Conservation (phyloP, 2,113 vertebrate species). For the Hippocampus guttulatus region DNA sequence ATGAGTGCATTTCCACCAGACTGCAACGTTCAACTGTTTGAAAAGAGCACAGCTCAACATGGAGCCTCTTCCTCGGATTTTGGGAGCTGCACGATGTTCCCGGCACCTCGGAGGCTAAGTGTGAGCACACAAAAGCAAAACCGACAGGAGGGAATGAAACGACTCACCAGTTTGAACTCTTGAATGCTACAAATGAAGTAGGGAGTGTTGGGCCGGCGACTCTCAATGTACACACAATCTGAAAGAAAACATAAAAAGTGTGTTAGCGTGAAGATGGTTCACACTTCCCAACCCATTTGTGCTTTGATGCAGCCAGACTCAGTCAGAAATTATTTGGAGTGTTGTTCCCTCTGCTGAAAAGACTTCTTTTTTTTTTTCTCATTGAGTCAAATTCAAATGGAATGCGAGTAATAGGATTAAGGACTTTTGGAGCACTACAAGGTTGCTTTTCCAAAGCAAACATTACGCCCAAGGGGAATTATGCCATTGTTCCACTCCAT, state of each 20-base stretch:
- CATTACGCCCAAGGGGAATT: constrained; percentile 68
- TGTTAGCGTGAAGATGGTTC: constrained; percentile 39
- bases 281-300: constrained; percentile 40
- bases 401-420: constrained; percentile 78
- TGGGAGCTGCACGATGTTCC: too few species aligned
- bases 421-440: constrained; percentile 69
- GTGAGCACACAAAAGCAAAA: constrained; percentile 18
- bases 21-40: not conserved
- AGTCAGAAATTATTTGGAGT: constrained; percentile 48
- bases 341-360: constrained; percentile 62
- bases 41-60: constrained; percentile 20
- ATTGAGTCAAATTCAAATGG: constrained; percentile 73
- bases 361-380: constrained; percentile 43
- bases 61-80: not conserved
- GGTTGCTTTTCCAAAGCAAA: constrained; percentile 75
- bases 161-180: constrained; percentile 99
- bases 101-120: constrained; percentile 4
- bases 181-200: constrained; percentile 99
- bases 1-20: constrained; percentile 38
- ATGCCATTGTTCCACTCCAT: constrained; percentile 73
- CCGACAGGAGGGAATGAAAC: constrained; percentile 28
- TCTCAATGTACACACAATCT: constrained; percentile 99
- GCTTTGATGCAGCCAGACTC: constrained; percentile 45
- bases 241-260: constrained; percentile 52
- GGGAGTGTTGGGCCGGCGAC: constrained; percentile 93